phyloP scores from a whole-genome alignment of 2,888 invertebrate species.

The Mellilla xanthometata region DNA sequence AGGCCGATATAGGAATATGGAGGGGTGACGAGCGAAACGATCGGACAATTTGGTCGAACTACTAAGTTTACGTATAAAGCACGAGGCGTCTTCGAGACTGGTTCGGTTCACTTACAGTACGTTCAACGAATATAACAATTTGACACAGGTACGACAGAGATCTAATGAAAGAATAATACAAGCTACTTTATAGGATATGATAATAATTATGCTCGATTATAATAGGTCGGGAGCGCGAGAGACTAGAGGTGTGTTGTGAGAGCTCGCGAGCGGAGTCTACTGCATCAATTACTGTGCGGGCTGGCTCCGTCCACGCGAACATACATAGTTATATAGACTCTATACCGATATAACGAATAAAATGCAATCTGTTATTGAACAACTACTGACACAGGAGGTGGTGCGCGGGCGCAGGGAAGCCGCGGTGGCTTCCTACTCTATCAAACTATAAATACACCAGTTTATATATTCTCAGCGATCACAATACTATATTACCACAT shows the following conservation, averaged over 20 bases:
- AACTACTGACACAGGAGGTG: slow-evolving; percentile 40
- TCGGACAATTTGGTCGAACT: slow-evolving; percentile 67
- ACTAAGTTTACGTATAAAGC: slow-evolving; percentile 66
- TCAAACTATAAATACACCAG: slow-evolving; percentile 73
- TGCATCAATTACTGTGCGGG: slow-evolving; percentile 80
- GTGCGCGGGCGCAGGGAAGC: too few species aligned
- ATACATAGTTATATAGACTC: slow-evolving; percentile 47
- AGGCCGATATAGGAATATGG: slow-evolving; percentile 62
- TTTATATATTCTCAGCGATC: slow-evolving; percentile 80
- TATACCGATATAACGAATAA: slow-evolving; percentile 50
- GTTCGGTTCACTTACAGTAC: slow-evolving; percentile 67
- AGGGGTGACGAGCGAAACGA: slow-evolving; percentile 45
- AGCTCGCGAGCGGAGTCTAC: slow-evolving; percentile 76
- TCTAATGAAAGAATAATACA: slow-evolving; percentile 81
- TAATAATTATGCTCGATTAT: slow-evolving; percentile 79
- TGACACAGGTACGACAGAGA: slow-evolving; percentile 82
- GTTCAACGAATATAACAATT: slow-evolving; percentile 72
- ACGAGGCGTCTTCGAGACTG: slow-evolving; percentile 62
- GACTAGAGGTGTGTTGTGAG: slow-evolving; percentile 75
- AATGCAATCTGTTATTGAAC: slow-evolving; percentile 55
- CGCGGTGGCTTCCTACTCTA: slow-evolving; percentile 63
- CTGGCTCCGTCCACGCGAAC: slow-evolving; percentile 57
- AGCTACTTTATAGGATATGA: slow-evolving; percentile 79
- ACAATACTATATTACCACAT: slow-evolving; percentile 79
- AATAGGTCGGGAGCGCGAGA: slow-evolving; percentile 69